Percentiles rank a stretch among this genome's conserved stretches.
These are phyloP conservation scores for Littorina saxatilis DNA, from an alignment of 1,140 invertebrate genomes.

Conservation along the genomic window DNA sequence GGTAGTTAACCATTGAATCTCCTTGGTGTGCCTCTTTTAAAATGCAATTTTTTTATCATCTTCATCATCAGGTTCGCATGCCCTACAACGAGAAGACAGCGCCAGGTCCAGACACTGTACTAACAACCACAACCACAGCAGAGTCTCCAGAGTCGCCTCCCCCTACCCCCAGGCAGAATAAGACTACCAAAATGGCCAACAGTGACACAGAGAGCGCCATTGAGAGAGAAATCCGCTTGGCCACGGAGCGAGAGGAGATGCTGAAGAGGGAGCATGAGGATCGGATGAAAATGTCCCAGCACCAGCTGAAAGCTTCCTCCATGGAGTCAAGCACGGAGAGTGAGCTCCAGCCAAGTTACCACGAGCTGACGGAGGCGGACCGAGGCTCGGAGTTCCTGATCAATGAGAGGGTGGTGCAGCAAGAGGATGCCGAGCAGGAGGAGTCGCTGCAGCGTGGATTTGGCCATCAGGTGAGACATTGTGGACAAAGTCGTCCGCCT, in stretches of 20 bases:
- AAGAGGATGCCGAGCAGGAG: constrained; percentile 52
- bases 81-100: constrained; percentile 9
- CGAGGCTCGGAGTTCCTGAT: constrained; percentile 63
- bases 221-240: constrained; percentile 79
- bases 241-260: constrained; percentile 76
- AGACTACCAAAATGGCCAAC: constrained; percentile 44
- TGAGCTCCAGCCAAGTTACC: constrained; percentile 61
- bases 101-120: background rate
- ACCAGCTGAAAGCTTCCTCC: constrained; percentile 10
- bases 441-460: constrained; percentile 28
- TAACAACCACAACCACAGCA: background rate
- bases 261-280: constrained; percentile 65
- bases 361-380: constrained; percentile 72
- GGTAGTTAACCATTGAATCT: no score
- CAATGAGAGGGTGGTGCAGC: constrained; percentile 49
- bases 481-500: no score
- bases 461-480: background rate
- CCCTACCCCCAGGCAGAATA: constrained; percentile 32
- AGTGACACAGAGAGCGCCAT: constrained; percentile 77
- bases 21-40: no score
- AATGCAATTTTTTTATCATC: no score
- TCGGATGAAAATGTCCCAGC: constrained; percentile 14
- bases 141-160: constrained; percentile 35
- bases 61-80: no score
- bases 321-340: constrained; percentile 40